Percentiles rank a stretch among this genome's conserved stretches.
These are phyloP conservation scores for Pyrocephalus nanus DNA, from an alignment of 2,797 vertebrate genomes.

Conservation along the genomic window DNA sequence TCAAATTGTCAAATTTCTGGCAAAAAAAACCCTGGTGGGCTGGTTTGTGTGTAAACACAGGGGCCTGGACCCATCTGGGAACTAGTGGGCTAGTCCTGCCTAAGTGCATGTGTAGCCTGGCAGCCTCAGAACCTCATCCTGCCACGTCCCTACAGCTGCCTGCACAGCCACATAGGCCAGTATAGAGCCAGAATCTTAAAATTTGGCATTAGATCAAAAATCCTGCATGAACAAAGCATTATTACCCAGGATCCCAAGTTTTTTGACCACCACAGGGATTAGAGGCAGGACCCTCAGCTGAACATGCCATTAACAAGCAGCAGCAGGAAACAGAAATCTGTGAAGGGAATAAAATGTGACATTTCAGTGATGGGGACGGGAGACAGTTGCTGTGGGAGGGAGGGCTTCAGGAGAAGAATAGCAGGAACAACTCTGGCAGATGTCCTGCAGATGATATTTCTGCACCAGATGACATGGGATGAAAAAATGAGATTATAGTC, in stretches of 20 bases:
- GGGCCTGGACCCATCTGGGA: neutral
- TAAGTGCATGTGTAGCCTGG: neutral
- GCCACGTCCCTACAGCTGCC: neutral
- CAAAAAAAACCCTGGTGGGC: neutral
- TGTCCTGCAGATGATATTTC: neutral
- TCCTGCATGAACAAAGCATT: neutral
- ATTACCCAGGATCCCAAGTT: neutral
- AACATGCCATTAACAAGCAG: neutral
- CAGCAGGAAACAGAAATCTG: neutral
- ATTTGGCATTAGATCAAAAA: neutral
- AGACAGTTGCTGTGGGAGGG: neutral
- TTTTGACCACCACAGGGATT: neutral
- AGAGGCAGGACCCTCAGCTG: neutral
- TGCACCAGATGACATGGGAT: neutral
- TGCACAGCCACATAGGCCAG: neutral
- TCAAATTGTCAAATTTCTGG: no score
- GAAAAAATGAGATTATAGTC: neutral
- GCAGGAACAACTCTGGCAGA: neutral
- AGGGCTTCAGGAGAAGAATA: neutral
- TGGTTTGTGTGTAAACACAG: neutral
- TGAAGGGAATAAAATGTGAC: neutral
- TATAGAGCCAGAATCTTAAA: neutral
- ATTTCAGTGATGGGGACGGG: neutral
- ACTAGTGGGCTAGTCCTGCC: neutral
- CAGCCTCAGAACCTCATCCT: neutral